Conservation (phyloP, 2,113 vertebrate genomes). For the Cyanoderma ruficeps region DNA sequence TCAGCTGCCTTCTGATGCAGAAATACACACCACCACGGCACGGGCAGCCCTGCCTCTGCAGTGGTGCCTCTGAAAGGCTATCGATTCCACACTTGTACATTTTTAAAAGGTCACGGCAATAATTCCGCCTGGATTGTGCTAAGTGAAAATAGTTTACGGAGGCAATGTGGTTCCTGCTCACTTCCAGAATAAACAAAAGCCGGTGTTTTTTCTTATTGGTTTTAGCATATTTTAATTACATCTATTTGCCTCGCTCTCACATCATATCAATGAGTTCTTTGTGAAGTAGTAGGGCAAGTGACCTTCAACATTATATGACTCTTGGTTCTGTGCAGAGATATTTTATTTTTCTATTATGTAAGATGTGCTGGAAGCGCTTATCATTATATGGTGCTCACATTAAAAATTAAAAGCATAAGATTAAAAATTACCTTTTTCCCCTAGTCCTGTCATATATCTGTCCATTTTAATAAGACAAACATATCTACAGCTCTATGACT, state of each 20-base stretch:
- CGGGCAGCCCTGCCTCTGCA: constrained; percentile 54
- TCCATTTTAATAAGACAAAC: constrained; percentile 46
- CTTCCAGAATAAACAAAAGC: constrained; percentile 70
- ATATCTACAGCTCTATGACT: background rate
- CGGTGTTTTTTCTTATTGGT: constrained; percentile 9
- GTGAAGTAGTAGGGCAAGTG: constrained; percentile 31
- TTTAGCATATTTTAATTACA: constrained; percentile 70
- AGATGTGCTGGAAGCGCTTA: background rate
- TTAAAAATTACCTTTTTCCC: constrained; percentile 20
- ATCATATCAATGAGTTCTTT: constrained; percentile 5
- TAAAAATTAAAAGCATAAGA: constrained; percentile 53
- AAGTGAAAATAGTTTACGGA: constrained; percentile 79
- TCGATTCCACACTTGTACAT: constrained; percentile 71
- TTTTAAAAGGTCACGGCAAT: constrained; percentile 83
- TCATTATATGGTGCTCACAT: background rate
- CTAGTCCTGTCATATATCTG: constrained; percentile 19
- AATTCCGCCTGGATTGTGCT: constrained; percentile 77
- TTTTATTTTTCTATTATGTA: constrained; percentile 39
- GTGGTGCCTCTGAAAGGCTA: constrained; percentile 72
- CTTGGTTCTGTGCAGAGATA: background rate
- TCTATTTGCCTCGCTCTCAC: background rate
- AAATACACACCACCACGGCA: constrained; percentile 65
- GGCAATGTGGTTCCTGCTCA: constrained; percentile 66
- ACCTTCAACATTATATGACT: background rate
- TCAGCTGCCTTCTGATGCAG: constrained; percentile 79